Base-by-base conservation (phyloP, 1,140 invertebrate species). In the Drosophila subpulchrella region DNA sequence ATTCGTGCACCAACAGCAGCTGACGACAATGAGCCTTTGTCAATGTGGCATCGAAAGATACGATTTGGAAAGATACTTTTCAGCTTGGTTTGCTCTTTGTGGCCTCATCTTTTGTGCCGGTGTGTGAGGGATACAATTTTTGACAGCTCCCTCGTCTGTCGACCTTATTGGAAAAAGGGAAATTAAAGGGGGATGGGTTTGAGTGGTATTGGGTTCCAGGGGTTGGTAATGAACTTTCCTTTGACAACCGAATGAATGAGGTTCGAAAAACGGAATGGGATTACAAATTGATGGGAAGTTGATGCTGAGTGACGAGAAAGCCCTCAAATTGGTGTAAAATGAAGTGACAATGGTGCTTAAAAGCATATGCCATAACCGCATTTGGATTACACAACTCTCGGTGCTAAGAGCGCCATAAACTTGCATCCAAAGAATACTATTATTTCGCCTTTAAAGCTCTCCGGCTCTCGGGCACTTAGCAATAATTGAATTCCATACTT, bases 401-500 rank as follows among this genome's bases (percentile, higher is more conserved):
- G 11, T 7, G 56, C n/a, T 54, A 36, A 68, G 30, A 38, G 60
- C 38, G 38, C 41, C 15, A 34, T 44, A 66, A 68, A 68, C 38
- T 48, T 48, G 6, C 8, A 11, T 5, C 4, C 20, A 59, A 65
- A 48, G 44, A 66, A 48, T 66, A 24, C 50, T 42, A 46, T 72
- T 60, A 53, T 50, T 55, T 24, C 11, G 56, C 42, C 27, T 57
- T 62, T 79, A 55, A 58, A 55, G 77, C 71, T 71, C 39, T 62
- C 30, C 50, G 32, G 36, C 70, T 73, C 58, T 39, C 24, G 32
- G 73, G 73, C 73, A 76, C 73, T 76, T 76, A 68, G 55, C 66
- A 59, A 63, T 83, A 80, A 83, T 83, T 83, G 72, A 81, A 81
- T 81, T 81, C 78, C 73, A 57, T 55, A 46, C 57, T 72, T 63